Percentiles rank a stretch among this genome's conserved stretches.
These are phyloP conservation scores for Colius striatus DNA, from an alignment of 2,113 vertebrate genomes.

Conservation along the genomic window DNA sequence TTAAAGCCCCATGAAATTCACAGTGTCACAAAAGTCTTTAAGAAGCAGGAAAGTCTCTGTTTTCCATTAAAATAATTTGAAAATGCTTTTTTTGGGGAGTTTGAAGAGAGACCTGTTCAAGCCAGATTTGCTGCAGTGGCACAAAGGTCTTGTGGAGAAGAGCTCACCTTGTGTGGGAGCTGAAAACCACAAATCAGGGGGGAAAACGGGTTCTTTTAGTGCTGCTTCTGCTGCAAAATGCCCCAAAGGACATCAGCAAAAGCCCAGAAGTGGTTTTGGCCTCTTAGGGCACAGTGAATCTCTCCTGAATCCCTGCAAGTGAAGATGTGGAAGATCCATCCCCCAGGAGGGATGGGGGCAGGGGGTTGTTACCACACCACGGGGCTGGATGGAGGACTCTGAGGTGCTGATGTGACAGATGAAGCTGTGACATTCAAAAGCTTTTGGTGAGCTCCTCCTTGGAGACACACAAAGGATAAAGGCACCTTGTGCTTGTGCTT, in stretches of 20 bases:
- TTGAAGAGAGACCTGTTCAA: neutral
- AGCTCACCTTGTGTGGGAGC: neutral
- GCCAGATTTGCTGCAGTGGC: neutral
- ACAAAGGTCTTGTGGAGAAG: neutral
- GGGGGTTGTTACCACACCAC: rapidly evolving
- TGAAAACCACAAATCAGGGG: neutral
- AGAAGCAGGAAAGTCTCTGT: constrained; percentile 45
- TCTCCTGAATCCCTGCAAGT: neutral
- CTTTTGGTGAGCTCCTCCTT: neutral
- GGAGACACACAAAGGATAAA: neutral
- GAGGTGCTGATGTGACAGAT: rapidly evolving
- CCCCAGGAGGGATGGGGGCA: rapidly evolving
- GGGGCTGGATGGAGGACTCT: rapidly evolving
- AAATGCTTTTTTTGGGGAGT: neutral
- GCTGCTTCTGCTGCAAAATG: neutral
- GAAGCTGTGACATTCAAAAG: rapidly evolving
- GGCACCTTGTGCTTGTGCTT: rapidly evolving
- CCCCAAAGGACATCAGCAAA: neutral
- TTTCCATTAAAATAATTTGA: neutral
- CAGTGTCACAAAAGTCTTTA: constrained; percentile 69
- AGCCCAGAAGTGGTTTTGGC: neutral
- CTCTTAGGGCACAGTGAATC: rapidly evolving
- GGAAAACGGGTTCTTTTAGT: neutral
- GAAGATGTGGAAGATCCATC: neutral
- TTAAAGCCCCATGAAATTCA: constrained; percentile 79